Conservation (phyloP, 1,140 invertebrate species). For the Lepeophtheirus salmonis region DNA sequence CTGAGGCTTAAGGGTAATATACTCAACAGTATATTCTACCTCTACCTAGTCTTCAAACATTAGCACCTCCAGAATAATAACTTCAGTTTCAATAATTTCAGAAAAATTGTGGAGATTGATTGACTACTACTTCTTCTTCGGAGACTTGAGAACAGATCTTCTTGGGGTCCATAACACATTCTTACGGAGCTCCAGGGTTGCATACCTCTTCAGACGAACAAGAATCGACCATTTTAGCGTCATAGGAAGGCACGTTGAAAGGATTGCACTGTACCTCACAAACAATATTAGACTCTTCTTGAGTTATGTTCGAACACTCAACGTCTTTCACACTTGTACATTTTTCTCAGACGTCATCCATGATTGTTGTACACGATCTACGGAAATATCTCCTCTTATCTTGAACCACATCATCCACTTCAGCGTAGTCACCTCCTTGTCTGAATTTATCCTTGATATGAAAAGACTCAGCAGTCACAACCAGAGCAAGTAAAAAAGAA, state of each 20-base stretch:
- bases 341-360: slow-evolving; percentile 12
- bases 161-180: not conserved
- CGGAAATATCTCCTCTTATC: too few relatives aligned
- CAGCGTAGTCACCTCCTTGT: too few relatives aligned
- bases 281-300: not conserved
- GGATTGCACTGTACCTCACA: not conserved
- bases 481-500: too few relatives aligned
- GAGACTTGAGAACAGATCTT: not conserved
- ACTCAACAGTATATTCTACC: not conserved
- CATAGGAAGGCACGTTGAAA: slow-evolving; percentile 1
- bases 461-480: too few relatives aligned
- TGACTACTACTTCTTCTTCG: too few relatives aligned
- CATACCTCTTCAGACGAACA: not conserved
- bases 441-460: too few relatives aligned
- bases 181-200: not conserved
- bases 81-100: not conserved
- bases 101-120: not conserved
- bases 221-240: not conserved
- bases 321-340: not conserved
- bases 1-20: too few relatives aligned
- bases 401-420: too few relatives aligned
- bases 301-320: not conserved
- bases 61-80: not conserved
- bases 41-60: not conserved
- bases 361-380: not conserved